Evolutionary conservation across 92 coral and sea anemone genomes (phyloP).

Genomic region (Micromussa lordhowensis): DNA sequence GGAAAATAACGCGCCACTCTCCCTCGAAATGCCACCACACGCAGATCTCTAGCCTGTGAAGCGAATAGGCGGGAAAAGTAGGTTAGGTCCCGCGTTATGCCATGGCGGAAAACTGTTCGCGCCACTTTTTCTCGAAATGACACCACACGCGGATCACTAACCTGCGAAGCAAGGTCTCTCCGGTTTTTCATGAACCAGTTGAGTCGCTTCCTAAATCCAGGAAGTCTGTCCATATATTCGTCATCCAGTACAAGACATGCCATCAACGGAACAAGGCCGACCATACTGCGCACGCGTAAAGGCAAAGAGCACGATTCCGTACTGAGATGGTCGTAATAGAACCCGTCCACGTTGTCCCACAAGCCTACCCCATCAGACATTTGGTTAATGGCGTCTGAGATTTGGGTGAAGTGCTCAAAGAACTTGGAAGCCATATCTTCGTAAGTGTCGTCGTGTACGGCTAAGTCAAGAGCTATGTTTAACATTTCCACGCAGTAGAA

Average conservation of each 20-base stretch:
- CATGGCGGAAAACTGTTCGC: background rate
- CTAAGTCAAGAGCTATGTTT: constrained; percentile 90
- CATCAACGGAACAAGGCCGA: constrained; percentile 92
- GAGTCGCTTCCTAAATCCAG: constrained; percentile 95
- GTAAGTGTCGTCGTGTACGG: constrained; percentile 78
- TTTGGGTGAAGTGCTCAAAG: constrained; percentile 96
- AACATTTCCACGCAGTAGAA: constrained; percentile 92
- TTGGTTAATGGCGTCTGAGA: constrained; percentile 94
- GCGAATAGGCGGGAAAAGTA: no score
- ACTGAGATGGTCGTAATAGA: constrained; percentile 92
- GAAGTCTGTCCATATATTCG: constrained; percentile 88
- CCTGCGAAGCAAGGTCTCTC: constrained; percentile 93
- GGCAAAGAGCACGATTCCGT: constrained; percentile 63
- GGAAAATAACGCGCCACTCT: background rate
- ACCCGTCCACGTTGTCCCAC: constrained; percentile 98
- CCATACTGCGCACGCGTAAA: constrained; percentile 95
- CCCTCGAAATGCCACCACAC: background rate
- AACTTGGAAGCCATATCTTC: constrained; percentile 99
- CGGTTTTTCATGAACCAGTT: constrained; percentile 92
- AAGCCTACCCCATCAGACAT: constrained; percentile 93
- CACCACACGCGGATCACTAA: constrained; percentile 15
- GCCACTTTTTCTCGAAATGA: background rate
- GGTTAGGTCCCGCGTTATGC: background rate
- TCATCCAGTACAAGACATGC: constrained; percentile 94
- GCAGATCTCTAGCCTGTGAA: no score